Percentiles rank a stretch among this genome's conserved stretches.
These are phyloP conservation scores for Macrophya annulata DNA, from an alignment of 2,888 invertebrate species.

Conservation along the genomic window DNA sequence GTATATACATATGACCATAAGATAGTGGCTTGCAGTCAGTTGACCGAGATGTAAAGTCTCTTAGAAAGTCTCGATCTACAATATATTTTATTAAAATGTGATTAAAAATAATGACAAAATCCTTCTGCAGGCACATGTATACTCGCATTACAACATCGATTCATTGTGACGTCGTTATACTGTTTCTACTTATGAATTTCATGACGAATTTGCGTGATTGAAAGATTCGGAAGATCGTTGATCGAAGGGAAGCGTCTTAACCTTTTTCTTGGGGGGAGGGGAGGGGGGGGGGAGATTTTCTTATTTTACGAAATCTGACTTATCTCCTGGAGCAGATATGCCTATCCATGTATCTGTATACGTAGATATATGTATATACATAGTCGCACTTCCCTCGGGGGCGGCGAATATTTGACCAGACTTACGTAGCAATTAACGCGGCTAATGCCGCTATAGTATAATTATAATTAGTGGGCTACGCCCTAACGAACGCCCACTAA, in stretches of 20 bases:
- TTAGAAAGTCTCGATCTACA: constrained; percentile 9
- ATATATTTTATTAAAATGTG: not conserved
- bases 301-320: not conserved
- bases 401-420: constrained; percentile 74
- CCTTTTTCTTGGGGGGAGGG: too few relatives aligned
- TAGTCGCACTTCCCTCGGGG: constrained; percentile 62
- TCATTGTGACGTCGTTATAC: too few relatives aligned
- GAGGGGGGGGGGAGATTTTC: too few relatives aligned
- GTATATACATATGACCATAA: too few relatives aligned
- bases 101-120: not conserved
- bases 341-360: not conserved
- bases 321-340: not conserved
- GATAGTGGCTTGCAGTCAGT: not conserved
- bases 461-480: constrained; percentile 79
- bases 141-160: not conserved
- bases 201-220: too few relatives aligned
- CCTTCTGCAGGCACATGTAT: not conserved
- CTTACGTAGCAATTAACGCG: constrained; percentile 78
- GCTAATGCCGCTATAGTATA: constrained; percentile 77
- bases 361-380: not conserved
- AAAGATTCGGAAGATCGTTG: too few relatives aligned
- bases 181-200: too few relatives aligned
- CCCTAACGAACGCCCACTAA: constrained; percentile 76
- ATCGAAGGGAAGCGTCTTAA: too few relatives aligned
- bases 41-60: not conserved